A percentile compares a stretch with the other conserved stretches of the same genome.
phyloP scores from a whole-genome alignment of 2,113 vertebrate species.

The Aptenodytes patagonicus region DNA sequence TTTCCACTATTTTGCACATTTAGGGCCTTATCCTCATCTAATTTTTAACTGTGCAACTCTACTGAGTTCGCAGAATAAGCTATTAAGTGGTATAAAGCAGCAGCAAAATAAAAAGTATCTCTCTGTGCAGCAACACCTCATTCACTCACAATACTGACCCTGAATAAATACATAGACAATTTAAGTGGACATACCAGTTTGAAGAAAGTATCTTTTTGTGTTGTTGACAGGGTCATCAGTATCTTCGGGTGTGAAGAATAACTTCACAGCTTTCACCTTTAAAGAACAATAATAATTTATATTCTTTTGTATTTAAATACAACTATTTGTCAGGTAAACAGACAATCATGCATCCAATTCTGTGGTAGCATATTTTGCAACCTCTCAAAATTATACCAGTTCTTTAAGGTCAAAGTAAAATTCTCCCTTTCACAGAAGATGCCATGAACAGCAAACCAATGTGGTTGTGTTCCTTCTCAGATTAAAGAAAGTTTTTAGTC shows the following conservation, averaged over 20 bases:
- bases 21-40: not conserved
- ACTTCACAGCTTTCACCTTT: constrained; percentile 84
- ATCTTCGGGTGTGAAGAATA: constrained; percentile 92
- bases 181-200: constrained; percentile 78
- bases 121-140: not conserved
- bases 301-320: not conserved
- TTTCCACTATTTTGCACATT: not conserved
- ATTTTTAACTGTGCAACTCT: not conserved
- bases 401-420: not conserved
- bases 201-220: constrained; percentile 89
- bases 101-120: not conserved
- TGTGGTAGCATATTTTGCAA: not conserved
- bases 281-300: not conserved
- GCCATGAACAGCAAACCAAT: not conserved
- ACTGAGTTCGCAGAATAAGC: not conserved
- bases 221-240: constrained; percentile 84
- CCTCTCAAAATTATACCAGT: not conserved
- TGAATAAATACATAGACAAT: not conserved
- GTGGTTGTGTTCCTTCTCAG: not conserved
- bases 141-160: not conserved
- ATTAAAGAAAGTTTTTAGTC: not conserved
- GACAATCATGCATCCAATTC: not conserved
- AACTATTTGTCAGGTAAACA: not conserved
- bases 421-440: not conserved
- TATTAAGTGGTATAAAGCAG: not conserved